Conservation (phyloP, 1,140 invertebrate genomes). For the Bombus haemorrhoidalis region DNA sequence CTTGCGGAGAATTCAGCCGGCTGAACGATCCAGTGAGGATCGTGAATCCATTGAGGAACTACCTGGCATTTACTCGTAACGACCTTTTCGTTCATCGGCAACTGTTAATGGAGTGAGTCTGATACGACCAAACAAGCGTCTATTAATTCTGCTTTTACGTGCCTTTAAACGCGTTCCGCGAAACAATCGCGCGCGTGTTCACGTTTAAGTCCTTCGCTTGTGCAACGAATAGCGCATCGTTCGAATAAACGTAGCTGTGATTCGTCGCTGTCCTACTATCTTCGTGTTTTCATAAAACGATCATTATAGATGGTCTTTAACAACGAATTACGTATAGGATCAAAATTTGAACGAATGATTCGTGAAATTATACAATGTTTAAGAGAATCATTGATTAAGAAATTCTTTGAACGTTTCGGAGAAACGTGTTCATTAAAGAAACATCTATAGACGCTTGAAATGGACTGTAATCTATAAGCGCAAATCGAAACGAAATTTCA, state of each 20-base stretch:
- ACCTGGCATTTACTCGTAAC: slow-evolving; percentile 60
- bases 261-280: not conserved
- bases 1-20: slow-evolving; percentile 17
- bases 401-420: too few relatives aligned
- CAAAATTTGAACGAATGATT: too few relatives aligned
- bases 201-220: not conserved
- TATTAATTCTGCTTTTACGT: slow-evolving; percentile 37
- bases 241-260: not conserved
- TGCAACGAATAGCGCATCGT: slow-evolving; percentile 2
- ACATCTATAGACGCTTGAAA: not conserved
- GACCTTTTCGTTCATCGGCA: slow-evolving; percentile 62
- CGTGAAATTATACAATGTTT: too few relatives aligned
- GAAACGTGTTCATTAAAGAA: not conserved
- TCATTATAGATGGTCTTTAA: too few relatives aligned
- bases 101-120: slow-evolving; percentile 58
- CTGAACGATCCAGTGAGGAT: slow-evolving; percentile 34
- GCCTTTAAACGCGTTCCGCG: not conserved
- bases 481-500: not conserved
- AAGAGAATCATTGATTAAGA: too few relatives aligned
- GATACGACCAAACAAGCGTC: slow-evolving; percentile 26
- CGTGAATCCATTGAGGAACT: slow-evolving; percentile 59
- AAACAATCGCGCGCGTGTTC: slow-evolving; percentile 31
- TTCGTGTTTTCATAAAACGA: not conserved
- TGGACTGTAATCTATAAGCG: too few relatives aligned
- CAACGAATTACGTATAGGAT: too few relatives aligned